Percentiles rank a stretch among this genome's conserved stretches.
phyloP scores from a whole-genome alignment of 1,140 invertebrate species.

The Belonocnema kinseyi region DNA sequence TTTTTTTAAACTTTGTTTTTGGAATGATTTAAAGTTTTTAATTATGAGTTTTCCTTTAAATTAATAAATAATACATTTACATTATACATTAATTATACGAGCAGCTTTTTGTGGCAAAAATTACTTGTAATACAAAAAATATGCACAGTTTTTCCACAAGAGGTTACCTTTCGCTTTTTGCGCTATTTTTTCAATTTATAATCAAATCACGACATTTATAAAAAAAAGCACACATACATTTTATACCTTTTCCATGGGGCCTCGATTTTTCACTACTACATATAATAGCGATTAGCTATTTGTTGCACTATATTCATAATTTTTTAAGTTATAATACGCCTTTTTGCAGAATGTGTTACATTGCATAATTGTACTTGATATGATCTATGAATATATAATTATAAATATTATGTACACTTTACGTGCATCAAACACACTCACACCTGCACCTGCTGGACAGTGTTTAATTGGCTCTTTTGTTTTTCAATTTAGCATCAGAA shows the following conservation, averaged over 20 bases:
- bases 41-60: too few relatives aligned
- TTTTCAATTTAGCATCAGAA: background rate
- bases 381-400: background rate
- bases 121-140: too few relatives aligned
- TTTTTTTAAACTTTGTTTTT: too few relatives aligned
- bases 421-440: conserved; percentile 12
- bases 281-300: conserved; percentile 45
- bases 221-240: conserved; percentile 48
- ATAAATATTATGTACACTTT: background rate
- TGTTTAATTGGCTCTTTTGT: background rate
- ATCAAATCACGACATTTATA: background rate
- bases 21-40: too few relatives aligned
- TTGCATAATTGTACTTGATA: conserved; percentile 32
- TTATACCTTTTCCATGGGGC: conserved; percentile 66
- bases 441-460: background rate
- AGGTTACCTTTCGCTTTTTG: background rate
- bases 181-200: background rate
- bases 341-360: conserved; percentile 40
- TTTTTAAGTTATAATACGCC: conserved; percentile 15
- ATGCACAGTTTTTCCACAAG: too few relatives aligned
- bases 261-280: conserved; percentile 39
- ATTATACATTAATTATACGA: too few relatives aligned
- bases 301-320: conserved; percentile 34
- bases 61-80: too few relatives aligned
- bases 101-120: too few relatives aligned